phyloP scores from a whole-genome alignment of 2,888 invertebrate genomes.

The Rhopalosiphum nymphaeae region DNA sequence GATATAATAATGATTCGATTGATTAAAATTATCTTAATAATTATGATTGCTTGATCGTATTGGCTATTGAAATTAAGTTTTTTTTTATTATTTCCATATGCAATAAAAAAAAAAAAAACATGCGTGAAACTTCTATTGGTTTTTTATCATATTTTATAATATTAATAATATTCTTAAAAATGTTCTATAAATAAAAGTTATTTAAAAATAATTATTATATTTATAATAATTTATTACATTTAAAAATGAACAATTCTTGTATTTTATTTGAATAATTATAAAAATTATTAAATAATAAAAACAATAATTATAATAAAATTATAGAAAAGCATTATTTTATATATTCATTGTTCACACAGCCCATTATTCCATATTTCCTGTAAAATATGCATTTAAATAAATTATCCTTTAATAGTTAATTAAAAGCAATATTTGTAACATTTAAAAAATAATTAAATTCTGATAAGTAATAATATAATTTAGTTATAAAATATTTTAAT shows the following conservation, averaged over 20 bases:
- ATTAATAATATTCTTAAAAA: not conserved
- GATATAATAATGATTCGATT: not conserved
- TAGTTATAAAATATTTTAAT: not conserved
- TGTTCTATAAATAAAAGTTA: not conserved
- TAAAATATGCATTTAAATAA: not conserved
- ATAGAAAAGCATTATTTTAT: not conserved
- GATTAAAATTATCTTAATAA: not conserved
- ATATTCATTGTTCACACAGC: not conserved
- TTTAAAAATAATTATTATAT: not conserved
- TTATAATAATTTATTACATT: not conserved
- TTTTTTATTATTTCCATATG: not conserved
- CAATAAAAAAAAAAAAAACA: not conserved
- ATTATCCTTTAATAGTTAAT: not conserved
- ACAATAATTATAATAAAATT: not conserved
- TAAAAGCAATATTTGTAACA: not conserved
- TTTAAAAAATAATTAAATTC: not conserved
- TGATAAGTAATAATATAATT: not conserved
- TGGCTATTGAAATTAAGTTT: not conserved
- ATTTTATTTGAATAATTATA: not conserved
- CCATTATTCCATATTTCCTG: not conserved
- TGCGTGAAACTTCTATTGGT: not conserved
- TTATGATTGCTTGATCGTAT: not conserved
- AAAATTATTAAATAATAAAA: not conserved
- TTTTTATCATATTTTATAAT: not conserved
- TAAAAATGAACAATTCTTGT: not conserved